Base-by-base conservation (phyloP, 2,888 invertebrate species). In the Panorpa germanica region DNA sequence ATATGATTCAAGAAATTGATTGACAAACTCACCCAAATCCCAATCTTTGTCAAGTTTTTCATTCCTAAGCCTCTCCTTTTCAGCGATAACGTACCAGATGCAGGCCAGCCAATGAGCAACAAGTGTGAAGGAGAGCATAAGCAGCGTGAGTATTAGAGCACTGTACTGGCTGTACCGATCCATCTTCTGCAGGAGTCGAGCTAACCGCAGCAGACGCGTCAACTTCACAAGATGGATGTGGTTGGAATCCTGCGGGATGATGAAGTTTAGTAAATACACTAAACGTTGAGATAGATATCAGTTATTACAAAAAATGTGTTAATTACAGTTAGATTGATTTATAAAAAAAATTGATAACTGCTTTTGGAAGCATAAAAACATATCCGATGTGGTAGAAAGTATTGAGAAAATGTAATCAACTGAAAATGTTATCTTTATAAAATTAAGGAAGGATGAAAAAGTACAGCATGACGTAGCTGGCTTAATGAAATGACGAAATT, bases 71-170 rank as follows among this genome's bases (percentile, higher is more conserved):
- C 76, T 67, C 53, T 91, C 91, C 47, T 77, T 77, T 45, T 82
- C 81, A 6, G 91, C 93, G 43, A 93, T 88, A 42, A 88, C 83
- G 57, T 82, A 93, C 93, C 93, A 95, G 43, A 93, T 74, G 54
- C 93, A 93, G 9, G 93, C 93, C 37, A 93, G 62, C 93, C 93
- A 93, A 54, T 95, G 93, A 3, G 93, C 91, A 30, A 90, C 75
- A 42, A 93, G 61, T 24, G 86, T 81, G 58, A 93, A 95, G 43
- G 81, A 85, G 33, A 90, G 65, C 90, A 95, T 91, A 44, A 93
- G 63, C 37, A 95, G 65, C 8, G 90, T 86, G 39, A 93, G 63
- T 45, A 95, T 90, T 57, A 93, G 76, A 32, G 88, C 86, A 38
- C 86, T 86, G 58, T 93, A 91, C 55, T 93, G 91, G 7, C 88